Percentiles rank a stretch among this genome's conserved stretches.
Evolutionary conservation across 2,888 invertebrate genomes (phyloP).

Genomic region (Metellina segmentata): DNA sequence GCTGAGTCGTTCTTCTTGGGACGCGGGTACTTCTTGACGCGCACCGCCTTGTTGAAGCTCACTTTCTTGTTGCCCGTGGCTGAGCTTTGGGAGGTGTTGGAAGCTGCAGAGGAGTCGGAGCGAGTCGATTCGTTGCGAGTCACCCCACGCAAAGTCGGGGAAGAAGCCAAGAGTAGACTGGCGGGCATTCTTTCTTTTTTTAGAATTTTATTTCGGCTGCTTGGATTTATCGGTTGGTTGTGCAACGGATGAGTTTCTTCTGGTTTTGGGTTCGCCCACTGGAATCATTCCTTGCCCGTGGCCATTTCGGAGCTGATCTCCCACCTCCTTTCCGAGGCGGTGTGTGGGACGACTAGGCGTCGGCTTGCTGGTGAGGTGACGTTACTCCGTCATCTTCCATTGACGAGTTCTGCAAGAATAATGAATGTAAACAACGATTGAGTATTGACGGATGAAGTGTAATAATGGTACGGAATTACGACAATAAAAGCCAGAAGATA

Average conservation of each 20-base stretch:
- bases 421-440: no score
- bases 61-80: conserved; percentile 76
- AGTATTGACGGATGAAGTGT: no score
- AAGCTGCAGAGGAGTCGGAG: conserved; percentile 75
- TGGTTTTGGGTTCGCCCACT: conserved; percentile 34
- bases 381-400: conserved; percentile 33
- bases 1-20: conserved; percentile 56
- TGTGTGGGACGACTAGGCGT: conserved; percentile 69
- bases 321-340: conserved; percentile 24
- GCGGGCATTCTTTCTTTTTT: conserved; percentile 52
- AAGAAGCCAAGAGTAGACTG: conserved; percentile 62
- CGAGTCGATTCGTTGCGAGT: conserved; percentile 74
- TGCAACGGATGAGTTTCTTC: background rate
- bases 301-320: conserved; percentile 52
- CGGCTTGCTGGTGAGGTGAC: conserved; percentile 40
- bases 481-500: background rate
- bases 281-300: conserved; percentile 43
- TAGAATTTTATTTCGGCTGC: no score
- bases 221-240: no score
- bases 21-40: conserved; percentile 77
- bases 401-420: conserved; percentile 35
- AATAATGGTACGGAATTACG: conserved; percentile 1
- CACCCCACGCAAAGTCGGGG: conserved; percentile 68
- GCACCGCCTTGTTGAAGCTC: conserved; percentile 77
- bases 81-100: conserved; percentile 62